Conservation (phyloP, 2,888 invertebrate genomes). For the Nephrotoma flavescens region DNA sequence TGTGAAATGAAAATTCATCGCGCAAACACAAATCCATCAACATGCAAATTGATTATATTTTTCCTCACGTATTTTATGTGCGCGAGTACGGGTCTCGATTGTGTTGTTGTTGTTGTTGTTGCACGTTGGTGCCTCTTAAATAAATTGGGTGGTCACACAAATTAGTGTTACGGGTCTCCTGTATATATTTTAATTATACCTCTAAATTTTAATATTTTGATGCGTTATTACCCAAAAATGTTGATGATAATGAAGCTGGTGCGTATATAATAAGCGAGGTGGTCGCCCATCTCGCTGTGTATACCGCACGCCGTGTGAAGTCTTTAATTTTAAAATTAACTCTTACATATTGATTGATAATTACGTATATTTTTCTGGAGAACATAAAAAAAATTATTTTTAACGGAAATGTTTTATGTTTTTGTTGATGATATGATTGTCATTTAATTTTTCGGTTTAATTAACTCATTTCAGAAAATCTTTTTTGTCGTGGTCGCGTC, state of each 20-base stretch:
- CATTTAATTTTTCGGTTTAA: neutral
- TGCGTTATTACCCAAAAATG: neutral
- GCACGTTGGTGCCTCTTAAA: neutral
- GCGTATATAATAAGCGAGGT: neutral
- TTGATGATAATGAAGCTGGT: too few species aligned
- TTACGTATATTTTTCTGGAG: neutral
- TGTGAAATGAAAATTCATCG: conserved; percentile 3
- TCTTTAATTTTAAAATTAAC: neutral
- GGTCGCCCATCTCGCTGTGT: neutral
- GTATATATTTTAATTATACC: neutral
- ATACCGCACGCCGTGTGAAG: neutral
- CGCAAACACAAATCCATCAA: conserved; percentile 2
- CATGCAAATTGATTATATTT: neutral
- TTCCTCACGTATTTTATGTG: neutral
- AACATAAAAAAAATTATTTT: neutral
- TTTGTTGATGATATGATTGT: neutral
- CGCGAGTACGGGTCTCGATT: neutral
- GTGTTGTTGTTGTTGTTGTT: neutral
- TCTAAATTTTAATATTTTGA: neutral
- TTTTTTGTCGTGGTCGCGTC: neutral
- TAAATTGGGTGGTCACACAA: conserved; percentile 1
- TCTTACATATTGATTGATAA: neutral
- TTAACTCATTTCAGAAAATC: neutral
- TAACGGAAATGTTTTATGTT: neutral
- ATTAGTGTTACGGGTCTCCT: neutral